Percentiles rank a stretch among this genome's conserved stretches.
Evolutionary conservation across 1,140 invertebrate species (phyloP).

Genomic region (Melitaea cinxia): DNA sequence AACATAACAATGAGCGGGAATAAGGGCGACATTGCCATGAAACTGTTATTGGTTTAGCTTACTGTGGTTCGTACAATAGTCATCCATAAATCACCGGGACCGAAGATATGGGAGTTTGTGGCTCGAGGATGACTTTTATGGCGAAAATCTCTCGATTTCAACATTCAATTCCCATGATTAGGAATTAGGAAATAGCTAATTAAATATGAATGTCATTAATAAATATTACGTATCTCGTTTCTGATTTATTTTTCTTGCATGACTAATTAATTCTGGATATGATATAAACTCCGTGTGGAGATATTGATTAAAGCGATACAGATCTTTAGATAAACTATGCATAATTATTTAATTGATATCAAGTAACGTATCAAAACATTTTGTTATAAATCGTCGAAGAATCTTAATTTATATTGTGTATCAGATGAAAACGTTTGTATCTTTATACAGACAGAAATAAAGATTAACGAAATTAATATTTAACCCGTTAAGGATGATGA

Average conservation of each 20-base stretch:
- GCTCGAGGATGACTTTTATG: slow-evolving; percentile 50
- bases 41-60: background rate
- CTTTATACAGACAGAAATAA: no score
- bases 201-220: slow-evolving; percentile 11
- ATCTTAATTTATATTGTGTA: no score
- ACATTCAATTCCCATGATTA: slow-evolving; percentile 56
- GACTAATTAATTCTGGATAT: background rate
- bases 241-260: background rate
- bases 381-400: no score
- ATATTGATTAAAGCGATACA: slow-evolving; percentile 1
- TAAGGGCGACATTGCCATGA: slow-evolving; percentile 12
- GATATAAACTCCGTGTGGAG: background rate
- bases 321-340: background rate
- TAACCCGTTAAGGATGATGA: no score
- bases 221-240: slow-evolving; percentile 5
- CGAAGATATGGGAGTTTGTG: slow-evolving; percentile 40
- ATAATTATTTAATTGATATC: background rate
- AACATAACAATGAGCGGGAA: background rate
- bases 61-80: slow-evolving; percentile 34
- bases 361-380: no score
- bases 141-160: slow-evolving; percentile 59
- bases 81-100: slow-evolving; percentile 58
- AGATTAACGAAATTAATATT: no score
- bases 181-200: slow-evolving; percentile 24
- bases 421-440: no score